Conservation (phyloP, 2,888 invertebrate species). For the Euplexia lucipara region DNA sequence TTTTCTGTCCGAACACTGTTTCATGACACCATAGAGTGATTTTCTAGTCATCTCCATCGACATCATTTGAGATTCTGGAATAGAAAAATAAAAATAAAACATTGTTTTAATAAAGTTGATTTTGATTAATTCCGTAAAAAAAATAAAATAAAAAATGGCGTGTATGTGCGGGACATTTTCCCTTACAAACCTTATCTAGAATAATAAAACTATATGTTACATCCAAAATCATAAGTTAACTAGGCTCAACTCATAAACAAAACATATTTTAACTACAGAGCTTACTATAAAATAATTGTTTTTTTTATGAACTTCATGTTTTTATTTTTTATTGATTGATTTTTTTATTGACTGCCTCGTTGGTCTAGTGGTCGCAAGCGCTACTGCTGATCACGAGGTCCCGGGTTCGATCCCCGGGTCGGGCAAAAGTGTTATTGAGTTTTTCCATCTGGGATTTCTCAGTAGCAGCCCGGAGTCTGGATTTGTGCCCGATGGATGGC, state of each 20-base stretch:
- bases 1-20: conserved; percentile 5
- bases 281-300: neutral
- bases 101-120: neutral
- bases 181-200: conserved; percentile 4
- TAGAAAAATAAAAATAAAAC: neutral
- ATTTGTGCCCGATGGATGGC: too few relatives aligned
- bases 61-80: conserved; percentile 3
- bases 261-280: conserved; percentile 3
- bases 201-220: neutral
- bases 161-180: conserved; percentile 6
- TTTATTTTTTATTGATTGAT: too few relatives aligned
- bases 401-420: too few relatives aligned
- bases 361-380: too few relatives aligned
- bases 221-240: neutral
- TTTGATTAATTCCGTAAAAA: neutral
- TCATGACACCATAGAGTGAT: conserved; percentile 14
- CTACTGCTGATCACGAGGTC: too few relatives aligned
- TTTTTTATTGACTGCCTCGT: too few relatives aligned
- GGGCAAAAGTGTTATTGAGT: too few relatives aligned
- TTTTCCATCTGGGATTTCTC: too few relatives aligned
- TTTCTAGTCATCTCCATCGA: conserved; percentile 25
- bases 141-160: neutral
- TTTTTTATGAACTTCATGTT: neutral
- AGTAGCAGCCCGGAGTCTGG: too few relatives aligned
- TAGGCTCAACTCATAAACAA: conserved; percentile 3